Evolutionary conservation across 2,888 invertebrate genomes (phyloP), one percentile per base, ranked within the genome.

Genomic region (Amblyjoppa proteus): DNA sequence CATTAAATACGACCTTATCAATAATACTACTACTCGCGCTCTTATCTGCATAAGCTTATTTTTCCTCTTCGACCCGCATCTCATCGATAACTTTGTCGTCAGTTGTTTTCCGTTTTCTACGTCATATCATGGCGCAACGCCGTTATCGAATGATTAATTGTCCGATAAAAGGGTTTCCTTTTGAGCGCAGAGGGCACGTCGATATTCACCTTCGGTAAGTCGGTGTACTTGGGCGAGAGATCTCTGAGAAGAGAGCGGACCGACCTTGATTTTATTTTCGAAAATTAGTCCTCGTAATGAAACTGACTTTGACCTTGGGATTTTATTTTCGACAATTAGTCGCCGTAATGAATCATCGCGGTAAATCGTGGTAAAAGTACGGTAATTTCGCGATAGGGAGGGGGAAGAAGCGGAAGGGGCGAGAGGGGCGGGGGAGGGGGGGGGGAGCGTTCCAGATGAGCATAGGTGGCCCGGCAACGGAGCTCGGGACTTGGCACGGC

Each of bases 1-100:
- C 4, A 49, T 71, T 53, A 53, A 56, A 56, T 45, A 6, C 64
- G 73, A 68, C 77, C 53, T 83, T 83, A 66, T 77, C 73, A 56
- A 66, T 73, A 77, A 83, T 83, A 71, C 56, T 16, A 34, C 34
- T 58, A 51, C 49, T 25, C 31, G 4, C 45, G 28, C 64, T 82
- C 64, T 71, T 83, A 77, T 82, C 76, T 70, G 11, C 41, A 9
- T 25, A 41, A 61, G 64, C 61, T 82, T 76, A 76, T 76, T 71
- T 71, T 71, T 82, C 69, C 58, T 68, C 58, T 20, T 75, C 49
- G 25, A 56, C 16, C 74, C 45, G 25, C 68, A 31, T 41, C 34
- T 70, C 70, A 56, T 79, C 70, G 25, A 70, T 71, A 70, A 49
- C 25, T 69, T 61, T 31, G 20, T 61, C 45, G 45, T 75, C 28